Conservation (phyloP, 2,113 vertebrate species). For the Sigmodon hispidus region DNA sequence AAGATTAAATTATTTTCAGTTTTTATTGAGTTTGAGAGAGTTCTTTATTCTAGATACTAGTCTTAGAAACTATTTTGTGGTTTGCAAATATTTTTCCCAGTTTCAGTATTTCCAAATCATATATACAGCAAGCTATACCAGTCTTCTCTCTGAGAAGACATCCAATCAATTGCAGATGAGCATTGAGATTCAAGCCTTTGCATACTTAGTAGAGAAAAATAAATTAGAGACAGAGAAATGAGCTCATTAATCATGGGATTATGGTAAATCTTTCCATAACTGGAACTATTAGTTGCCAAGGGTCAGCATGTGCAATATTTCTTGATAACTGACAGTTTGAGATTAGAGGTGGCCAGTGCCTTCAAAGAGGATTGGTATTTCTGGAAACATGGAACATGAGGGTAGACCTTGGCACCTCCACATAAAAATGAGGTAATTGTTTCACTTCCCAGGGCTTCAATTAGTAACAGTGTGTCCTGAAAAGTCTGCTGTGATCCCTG, state of each 20-base stretch:
- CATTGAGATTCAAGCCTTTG: background rate
- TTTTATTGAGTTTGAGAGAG: background rate
- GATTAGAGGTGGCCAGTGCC: background rate
- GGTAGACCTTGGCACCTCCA: background rate
- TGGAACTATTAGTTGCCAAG: background rate
- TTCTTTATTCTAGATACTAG: background rate
- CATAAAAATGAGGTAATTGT: background rate
- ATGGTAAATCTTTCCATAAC: background rate
- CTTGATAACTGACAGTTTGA: background rate
- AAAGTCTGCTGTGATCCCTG: background rate
- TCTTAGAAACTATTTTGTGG: background rate
- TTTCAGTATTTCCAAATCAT: background rate
- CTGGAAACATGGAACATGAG: background rate
- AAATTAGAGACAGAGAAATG: background rate
- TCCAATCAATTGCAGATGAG: background rate
- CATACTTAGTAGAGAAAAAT: background rate
- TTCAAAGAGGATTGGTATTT: background rate
- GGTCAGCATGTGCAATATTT: background rate
- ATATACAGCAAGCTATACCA: background rate
- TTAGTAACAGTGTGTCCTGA: background rate
- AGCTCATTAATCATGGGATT: background rate
- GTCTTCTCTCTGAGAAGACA: background rate
- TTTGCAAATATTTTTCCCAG: background rate
- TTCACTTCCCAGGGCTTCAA: background rate
- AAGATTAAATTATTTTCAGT: background rate